phyloP scores from a whole-genome alignment of 2,888 invertebrate genomes.

The Acleris literana region DNA sequence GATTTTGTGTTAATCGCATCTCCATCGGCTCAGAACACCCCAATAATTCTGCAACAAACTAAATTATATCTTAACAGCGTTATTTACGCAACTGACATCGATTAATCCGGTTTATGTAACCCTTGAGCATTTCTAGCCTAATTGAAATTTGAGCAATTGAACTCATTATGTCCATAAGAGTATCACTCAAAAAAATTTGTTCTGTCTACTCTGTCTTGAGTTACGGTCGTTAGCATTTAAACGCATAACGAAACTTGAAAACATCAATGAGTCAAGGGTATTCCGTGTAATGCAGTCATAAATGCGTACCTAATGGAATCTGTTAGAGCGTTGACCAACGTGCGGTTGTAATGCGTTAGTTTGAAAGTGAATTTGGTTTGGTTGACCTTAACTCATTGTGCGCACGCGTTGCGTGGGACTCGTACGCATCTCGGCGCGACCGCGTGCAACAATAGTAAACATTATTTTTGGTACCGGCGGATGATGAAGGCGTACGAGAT shows the following conservation, averaged over 20 bases:
- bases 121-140: too few species aligned
- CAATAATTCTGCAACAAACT: too few species aligned
- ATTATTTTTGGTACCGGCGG: neutral
- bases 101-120: too few species aligned
- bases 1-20: too few species aligned
- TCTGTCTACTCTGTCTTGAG: neutral
- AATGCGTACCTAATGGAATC: conserved; percentile 28
- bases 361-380: conserved; percentile 54
- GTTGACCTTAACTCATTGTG: conserved; percentile 35
- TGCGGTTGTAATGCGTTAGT: conserved; percentile 43
- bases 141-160: too few species aligned
- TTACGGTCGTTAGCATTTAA: conserved; percentile 2
- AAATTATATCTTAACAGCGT: too few species aligned
- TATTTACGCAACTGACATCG: too few species aligned
- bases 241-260: neutral
- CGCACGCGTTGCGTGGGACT: conserved; percentile 22
- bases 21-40: too few species aligned
- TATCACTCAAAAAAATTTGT: neutral
- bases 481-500: too few species aligned
- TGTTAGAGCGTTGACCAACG: conserved; percentile 58
- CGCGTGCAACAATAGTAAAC: neutral
- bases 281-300: conserved; percentile 9
- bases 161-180: too few species aligned
- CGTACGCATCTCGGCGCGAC: conserved; percentile 15
- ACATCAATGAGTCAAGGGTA: conserved; percentile 27